Evolutionary conservation across 2,888 invertebrate species (phyloP), one percentile per base, ranked within the genome.

Genomic region (Dryocosmus kuriphilus): DNA sequence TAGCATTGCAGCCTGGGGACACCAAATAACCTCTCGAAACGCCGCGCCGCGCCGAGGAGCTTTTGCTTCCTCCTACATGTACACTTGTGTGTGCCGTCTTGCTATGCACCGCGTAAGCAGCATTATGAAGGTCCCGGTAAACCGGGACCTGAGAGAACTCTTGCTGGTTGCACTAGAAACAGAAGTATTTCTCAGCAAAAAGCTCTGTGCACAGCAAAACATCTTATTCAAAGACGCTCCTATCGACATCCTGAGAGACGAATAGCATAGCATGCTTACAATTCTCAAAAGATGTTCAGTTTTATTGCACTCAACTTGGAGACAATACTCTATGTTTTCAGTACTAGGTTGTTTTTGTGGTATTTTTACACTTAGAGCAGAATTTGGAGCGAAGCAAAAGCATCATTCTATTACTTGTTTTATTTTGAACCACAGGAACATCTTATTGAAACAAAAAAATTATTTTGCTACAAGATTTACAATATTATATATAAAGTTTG

Each of bases 21-120:
- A 84, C 79, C 82, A 85, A 84, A 85, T 84, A 82, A 84, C 83
- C 84, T 81, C 75, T 74, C 61, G 67, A 77, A 80, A 79, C 74
- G 76, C 75, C 76, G n/a, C n/a, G n/a, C n/a, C n/a, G n/a, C n/a
- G 75, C 78, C 71, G 77, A 75, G 81, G 78, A 61, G 80, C 82
- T 82, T 82, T 78, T 79, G 82, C 81, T 82, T 85, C 82, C 80
- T 67, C 77, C 77, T 30, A 80, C 79, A 81, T 79, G 81, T 82
- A 81, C 85, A 80, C 83, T 85, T 84, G 83, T 84, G 81, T 82
- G 85, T 79, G 75, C 74, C 80, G 80, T 79, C 60, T 71, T 11
- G 30, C n/a, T 51, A 46, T 71, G 51, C 51, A 71, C 9, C 46
- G 27, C 71, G 46, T 71, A 71, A 71, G 30, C 51, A 71, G 51